Conservation (phyloP, 2,797 vertebrate genomes). For the Glyptemys insculpta region DNA sequence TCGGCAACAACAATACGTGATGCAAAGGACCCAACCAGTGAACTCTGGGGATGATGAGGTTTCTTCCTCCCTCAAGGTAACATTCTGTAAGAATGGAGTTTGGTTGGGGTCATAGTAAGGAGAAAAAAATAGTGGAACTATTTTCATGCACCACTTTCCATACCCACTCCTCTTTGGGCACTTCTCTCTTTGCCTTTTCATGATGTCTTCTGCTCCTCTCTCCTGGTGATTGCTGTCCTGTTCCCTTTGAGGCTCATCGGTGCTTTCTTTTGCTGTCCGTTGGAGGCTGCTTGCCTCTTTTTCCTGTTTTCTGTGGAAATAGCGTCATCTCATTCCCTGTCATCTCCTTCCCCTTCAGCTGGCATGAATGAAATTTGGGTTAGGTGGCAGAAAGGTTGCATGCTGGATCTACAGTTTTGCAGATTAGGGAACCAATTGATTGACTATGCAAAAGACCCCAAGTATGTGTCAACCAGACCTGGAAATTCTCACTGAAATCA, state of each 20-base stretch:
- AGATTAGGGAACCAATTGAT: background rate
- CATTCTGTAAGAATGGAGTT: background rate
- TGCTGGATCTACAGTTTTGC: background rate
- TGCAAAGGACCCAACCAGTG: background rate
- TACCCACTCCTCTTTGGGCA: background rate
- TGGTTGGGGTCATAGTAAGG: background rate
- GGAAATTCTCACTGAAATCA: conserved; percentile 25
- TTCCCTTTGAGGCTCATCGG: background rate
- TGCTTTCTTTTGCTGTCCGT: background rate
- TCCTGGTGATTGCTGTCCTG: background rate
- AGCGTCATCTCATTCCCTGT: background rate
- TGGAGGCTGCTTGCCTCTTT: background rate
- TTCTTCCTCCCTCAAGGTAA: background rate
- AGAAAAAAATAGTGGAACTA: background rate
- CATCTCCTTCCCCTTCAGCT: conserved; percentile 21
- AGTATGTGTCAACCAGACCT: background rate
- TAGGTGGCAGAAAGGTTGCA: conserved; percentile 8
- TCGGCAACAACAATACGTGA: fast-evolving
- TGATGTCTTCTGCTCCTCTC: background rate
- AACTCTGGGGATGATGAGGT: background rate
- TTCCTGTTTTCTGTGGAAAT: background rate
- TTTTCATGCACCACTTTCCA: background rate
- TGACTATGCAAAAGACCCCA: background rate
- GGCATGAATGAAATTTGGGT: conserved; percentile 16
- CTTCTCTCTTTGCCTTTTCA: conserved; percentile 2